Base-by-base conservation (phyloP, 2,113 vertebrate genomes). In the Peromyscus californicus region DNA sequence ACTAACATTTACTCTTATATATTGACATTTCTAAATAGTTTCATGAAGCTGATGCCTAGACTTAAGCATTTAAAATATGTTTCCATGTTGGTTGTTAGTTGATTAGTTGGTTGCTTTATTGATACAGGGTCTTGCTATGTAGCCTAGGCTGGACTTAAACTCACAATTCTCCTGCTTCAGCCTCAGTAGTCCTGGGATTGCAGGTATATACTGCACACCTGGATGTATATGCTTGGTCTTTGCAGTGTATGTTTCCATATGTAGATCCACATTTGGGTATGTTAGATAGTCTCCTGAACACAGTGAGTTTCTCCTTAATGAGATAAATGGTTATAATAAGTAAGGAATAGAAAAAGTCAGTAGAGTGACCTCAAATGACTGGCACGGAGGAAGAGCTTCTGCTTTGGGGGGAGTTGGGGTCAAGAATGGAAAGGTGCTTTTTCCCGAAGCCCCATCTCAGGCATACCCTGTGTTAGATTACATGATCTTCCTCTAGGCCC, bases 1-100 rank as follows among this genome's bases (percentile, higher is more conserved):
- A 54, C 9, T 36, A n/a, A 5, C 39, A n/a, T 84, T 82, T 93
- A 22, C 54, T 92, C 24, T 80, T 45, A 70, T 48, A 89, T 63
- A n/a, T 78, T 95, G 51, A 3, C 19, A 80, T 90, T 91, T 91
- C 48, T 85, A 80, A 72, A 76, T 65, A 36, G 22, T 95, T 91
- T 90, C 6, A 26, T 29, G 6, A 89, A 65, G 45, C 33, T 36
- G 67, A 48, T 79, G 85, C 36, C 2, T 26, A 54, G 31, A 93
- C 11, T 48, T n/a, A 63, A 82, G 21, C 31, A 74, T 80, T 63
- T 94, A 12, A 67, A 59, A 59, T 22, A 5, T 48, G 26, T 39
- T 17, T 42, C 4, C 33, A 36, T 39, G 3, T 93, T 69, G 39
- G 26, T 45, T 45, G 8, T 86, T 33, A 29, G 39, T 48, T 86